Base-by-base conservation (phyloP, 2,113 vertebrate species). In the Vidua chalybeata region DNA sequence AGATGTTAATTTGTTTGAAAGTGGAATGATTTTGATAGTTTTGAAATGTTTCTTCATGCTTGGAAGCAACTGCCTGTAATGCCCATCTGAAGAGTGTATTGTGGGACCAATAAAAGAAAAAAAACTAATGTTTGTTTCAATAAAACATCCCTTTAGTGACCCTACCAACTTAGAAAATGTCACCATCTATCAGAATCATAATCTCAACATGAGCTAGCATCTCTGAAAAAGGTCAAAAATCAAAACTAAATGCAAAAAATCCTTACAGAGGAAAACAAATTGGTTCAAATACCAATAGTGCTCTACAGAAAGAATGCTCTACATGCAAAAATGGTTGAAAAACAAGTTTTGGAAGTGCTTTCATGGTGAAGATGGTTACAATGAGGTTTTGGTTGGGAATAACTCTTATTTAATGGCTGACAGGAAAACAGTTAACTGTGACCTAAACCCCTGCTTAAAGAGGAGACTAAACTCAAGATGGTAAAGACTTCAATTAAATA, bases 161-260 rank as follows among this genome's bases (percentile, higher is more conserved):
- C 88, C 51, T 45, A 86, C 89, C 58, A 62, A 88, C 35, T 69
- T 48, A 58, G 58, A 79, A 96, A 97, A 93, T 94, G 84, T 91
- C 95, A 96, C 64, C 62, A 87, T 95, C 93, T 92, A 96, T 97
- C 87, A 95, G 87, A 91, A 90, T 94, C 90, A 86, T 31, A 81
- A 64, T 59, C 54, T 71, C 58, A 84, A 64, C 48, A 68, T 27
- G 94, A 94, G 88, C 35, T 37, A 48, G 19, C 67, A 31, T 71
- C 92, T 78, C 72, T 67, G 71, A 93, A 86, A 95, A 95, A 96
- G 89, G 87, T 89, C 94, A 96, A 48, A 89, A 95, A 93, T 81
- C 48, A 95, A 75, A 96, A 93, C 9, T 10, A 69, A 96, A 90
- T 45, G 16, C 4, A 84, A 84, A 82, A 72, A 72, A 55, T 46